Base-by-base conservation (phyloP, 2,113 vertebrate species). In the Axis porcinus region DNA sequence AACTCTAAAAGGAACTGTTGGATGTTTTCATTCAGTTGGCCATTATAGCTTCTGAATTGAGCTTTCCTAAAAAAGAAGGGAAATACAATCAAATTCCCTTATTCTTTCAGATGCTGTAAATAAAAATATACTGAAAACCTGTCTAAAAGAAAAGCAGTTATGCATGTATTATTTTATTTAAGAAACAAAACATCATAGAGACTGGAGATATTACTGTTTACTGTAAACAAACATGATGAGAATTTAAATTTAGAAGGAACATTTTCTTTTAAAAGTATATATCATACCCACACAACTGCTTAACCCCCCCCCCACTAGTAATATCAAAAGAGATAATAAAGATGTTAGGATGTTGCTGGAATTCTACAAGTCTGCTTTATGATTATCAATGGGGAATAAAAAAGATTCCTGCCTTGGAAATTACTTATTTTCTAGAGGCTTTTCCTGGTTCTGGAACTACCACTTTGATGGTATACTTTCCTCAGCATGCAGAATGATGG, bases 201-300 rank as follows among this genome's bases (percentile, higher is more conserved):
- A 91, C 11, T 28, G 91, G 28, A 93, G 79, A 90, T 60, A 94
- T 8, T 67, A 47, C 8, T 81, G 28, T 84, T 95, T 94, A 84
- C 45, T 5, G 16, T 82, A 52, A 70, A 86, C 30, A 76, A 82
- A 89, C 54, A 62, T 45, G 50, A 60, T 62, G 83, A 74, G 33
- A 94, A 84, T 43, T 96, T 50, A 82, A 60, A 88, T 86, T 76
- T 95, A 17, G 62, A 62, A 82, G 33, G 16, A 70, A 23, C 88
- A 83, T 57, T 92, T 97, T 94, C 60, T 85, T 79, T 93, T 33
- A 89, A 89, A 97, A 91, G 81, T 14, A 85, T 13, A 52, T 57
- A 60, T 43, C 40, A 33, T 21, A 55, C 15, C 23, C 16, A 78
- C 8, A 67, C 28, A 70, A 19, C 19, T 12, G 10, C 67, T 5